Percentiles rank a stretch among this genome's conserved stretches.
Evolutionary conservation across 1,140 invertebrate genomes (phyloP).

Genomic region (Campoletis sonorensis): DNA sequence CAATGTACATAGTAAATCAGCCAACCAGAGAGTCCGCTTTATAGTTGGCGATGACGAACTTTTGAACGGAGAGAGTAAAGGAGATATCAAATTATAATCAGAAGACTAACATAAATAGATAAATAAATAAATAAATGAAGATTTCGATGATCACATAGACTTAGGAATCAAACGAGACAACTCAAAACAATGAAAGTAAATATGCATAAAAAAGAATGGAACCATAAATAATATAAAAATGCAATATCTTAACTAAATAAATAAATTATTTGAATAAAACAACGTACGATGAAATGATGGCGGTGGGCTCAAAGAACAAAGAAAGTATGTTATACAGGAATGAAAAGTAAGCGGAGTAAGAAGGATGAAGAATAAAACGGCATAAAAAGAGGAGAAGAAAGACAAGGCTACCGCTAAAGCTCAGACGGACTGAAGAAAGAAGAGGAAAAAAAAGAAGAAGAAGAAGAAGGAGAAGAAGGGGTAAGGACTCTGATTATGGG

Average conservation of each 20-base stretch:
- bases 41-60: constrained; percentile 23
- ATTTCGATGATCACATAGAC: no score
- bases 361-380: constrained; percentile 20
- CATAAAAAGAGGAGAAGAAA: constrained; percentile 16
- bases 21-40: constrained; percentile 23
- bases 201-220: no score
- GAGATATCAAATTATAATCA: constrained; percentile 39
- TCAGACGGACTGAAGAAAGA: constrained; percentile 24
- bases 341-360: constrained; percentile 17
- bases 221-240: no score
- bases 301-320: constrained; percentile 29
- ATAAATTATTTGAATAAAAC: constrained; percentile 55
- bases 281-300: constrained; percentile 15
- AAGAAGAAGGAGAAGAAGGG: constrained; percentile 51
- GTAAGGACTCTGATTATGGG: constrained; percentile 76
- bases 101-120: constrained; percentile 32
- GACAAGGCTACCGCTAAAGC: constrained; percentile 16
- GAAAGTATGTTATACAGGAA: constrained; percentile 21
- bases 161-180: no score
- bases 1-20: constrained; percentile 17
- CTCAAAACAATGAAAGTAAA: no score
- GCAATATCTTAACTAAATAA: not conserved
- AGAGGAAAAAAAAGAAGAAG: not conserved
- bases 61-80: not conserved
- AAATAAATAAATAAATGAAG: constrained; percentile 43